Evolutionary conservation across 2,113 vertebrate genomes (phyloP), one percentile per base, ranked within the genome.

Genomic region (Periophthalmus modestus): DNA sequence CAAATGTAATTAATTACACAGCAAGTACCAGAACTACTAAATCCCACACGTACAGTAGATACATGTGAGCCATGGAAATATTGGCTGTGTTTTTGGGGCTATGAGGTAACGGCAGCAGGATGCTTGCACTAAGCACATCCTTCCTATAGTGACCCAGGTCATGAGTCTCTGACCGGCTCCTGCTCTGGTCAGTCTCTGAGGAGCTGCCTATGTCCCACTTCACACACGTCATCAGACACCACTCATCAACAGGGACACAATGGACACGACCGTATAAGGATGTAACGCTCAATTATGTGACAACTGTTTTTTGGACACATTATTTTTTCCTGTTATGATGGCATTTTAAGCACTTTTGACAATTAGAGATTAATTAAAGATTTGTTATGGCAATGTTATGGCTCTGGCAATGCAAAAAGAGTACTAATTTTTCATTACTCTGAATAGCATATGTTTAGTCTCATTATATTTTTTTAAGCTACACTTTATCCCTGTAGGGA

Each of bases 131-230:
- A 68, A 83, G 79, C 82, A 77, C 28, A 7, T 92, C 89, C 91
- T 92, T 92, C 91, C 89, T 92, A 85, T 79, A 85, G 85, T 87
- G 87, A 87, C 86, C 85, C 72, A 55, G 88, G 89, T 89, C 89
- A 87, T 18, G 1, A 82, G 76, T 68, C 65, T 72, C 77, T 79
- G 88, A 84, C 87, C 86, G 68, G 82, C 83, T 85, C 80, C 73
- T 80, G 72, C 77, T 82, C 82, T 78, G 83, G 68, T 80, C 72
- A 76, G 70, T 89, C 90, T 28, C 87, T 88, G 86, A 88, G 79
- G 75, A 80, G 65, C 52, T 75, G 59, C 55, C 63, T 33, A 66
- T 74, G 70, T 19, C 66, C 74, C 71, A 48, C 69, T 66, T 68
- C 75, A 79, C 71, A 85, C 66, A 36, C 39, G 39, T 43, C 39